A percentile compares a stretch with the other conserved stretches of the same genome.
Evolutionary conservation across 2,797 vertebrate genomes (phyloP).

Genomic region (Vireo griseus): DNA sequence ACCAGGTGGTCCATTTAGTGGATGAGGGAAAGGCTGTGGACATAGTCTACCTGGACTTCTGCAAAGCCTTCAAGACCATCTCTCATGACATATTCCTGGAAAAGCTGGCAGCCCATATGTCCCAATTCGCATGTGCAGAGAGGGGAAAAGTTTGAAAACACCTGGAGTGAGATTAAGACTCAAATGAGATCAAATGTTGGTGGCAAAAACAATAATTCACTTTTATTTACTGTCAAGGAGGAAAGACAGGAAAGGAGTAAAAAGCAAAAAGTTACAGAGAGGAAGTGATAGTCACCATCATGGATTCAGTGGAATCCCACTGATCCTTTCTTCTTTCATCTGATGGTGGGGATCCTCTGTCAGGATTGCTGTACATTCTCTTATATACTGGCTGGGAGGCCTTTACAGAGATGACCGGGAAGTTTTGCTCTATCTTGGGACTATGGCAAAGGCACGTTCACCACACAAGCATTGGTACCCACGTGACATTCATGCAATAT

Average conservation of each 20-base stretch:
- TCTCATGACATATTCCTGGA: not conserved
- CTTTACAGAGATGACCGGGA: not conserved
- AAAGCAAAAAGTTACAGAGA: fast-evolving
- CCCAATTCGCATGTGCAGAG: not conserved
- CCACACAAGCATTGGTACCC: too few relatives aligned
- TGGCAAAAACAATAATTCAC: not conserved
- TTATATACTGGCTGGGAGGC: not conserved
- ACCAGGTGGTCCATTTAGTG: too few relatives aligned
- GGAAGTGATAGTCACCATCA: not conserved
- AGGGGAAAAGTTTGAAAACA: not conserved
- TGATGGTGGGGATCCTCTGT: fast-evolving
- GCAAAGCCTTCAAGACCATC: not conserved
- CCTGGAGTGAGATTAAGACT: fast-evolving
- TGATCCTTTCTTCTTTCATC: not conserved
- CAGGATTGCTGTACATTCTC: fast-evolving
- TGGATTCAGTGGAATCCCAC: fast-evolving
- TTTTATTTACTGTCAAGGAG: not conserved
- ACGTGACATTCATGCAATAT: fast-evolving
- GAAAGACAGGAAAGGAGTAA: not conserved
- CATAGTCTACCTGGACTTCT: not conserved
- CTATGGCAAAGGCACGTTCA: not conserved
- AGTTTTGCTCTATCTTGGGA: not conserved
- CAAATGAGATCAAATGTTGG: fast-evolving
- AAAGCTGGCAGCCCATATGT: not conserved
- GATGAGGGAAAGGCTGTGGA: not conserved